A percentile compares a stretch with the other conserved stretches of the same genome.
Conservation (phyloP, 2,113 vertebrate species). For the Acinonyx jubatus region DNA sequence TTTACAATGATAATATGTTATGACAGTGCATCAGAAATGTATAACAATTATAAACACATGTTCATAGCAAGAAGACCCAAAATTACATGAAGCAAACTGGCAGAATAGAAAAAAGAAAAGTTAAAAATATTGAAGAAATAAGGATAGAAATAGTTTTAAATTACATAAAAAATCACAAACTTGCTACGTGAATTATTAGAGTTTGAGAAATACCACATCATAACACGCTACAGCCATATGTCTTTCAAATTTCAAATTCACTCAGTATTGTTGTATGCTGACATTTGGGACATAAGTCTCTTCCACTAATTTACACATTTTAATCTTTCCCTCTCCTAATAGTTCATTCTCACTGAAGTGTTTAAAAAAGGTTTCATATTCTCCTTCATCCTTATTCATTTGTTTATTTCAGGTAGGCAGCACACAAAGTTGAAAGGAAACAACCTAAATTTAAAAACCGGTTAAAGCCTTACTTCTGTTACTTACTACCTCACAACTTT, state of each 20-base stretch:
- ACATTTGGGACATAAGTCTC: not conserved
- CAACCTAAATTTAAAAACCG: not conserved
- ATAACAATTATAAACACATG: not conserved
- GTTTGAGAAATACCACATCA: not conserved
- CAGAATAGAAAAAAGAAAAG: not conserved
- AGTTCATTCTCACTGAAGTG: not conserved
- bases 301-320: not conserved
- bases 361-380: not conserved
- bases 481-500: not conserved
- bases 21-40: not conserved
- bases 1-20: not conserved
- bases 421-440: slow-evolving; percentile 15
- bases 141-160: not conserved
- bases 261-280: not conserved
- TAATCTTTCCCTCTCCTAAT: not conserved
- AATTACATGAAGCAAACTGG: not conserved
- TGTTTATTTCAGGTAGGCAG: not conserved
- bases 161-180: not conserved
- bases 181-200: not conserved
- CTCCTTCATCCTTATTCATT: not conserved
- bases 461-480: not conserved
- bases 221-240: not conserved
- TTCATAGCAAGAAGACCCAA: not conserved
- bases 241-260: not conserved
- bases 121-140: not conserved